Evolutionary conservation across 2,113 vertebrate genomes (phyloP).

Genomic region (Otis tarda): DNA sequence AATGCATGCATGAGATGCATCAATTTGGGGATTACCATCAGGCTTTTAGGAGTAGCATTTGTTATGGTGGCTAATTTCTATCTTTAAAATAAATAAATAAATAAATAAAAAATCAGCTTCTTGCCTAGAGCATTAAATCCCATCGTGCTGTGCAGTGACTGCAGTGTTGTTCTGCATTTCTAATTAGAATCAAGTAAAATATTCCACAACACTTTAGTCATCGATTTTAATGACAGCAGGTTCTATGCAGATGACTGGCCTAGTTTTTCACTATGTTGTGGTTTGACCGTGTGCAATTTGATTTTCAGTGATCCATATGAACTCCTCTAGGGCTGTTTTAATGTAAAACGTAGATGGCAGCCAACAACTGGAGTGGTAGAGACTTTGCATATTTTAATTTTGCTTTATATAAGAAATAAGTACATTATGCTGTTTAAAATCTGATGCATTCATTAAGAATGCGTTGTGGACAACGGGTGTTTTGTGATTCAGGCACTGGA

Average conservation of each 20-base stretch:
- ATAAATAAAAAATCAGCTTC: background rate
- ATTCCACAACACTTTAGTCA: background rate
- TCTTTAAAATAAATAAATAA: background rate
- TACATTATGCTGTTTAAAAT: background rate
- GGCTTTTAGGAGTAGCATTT: background rate
- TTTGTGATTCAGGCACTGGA: background rate
- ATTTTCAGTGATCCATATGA: background rate
- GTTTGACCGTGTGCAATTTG: constrained; percentile 37
- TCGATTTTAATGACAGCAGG: constrained; percentile 38
- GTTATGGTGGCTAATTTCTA: background rate
- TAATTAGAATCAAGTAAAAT: constrained; percentile 25
- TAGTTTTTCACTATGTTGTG: constrained; percentile 49
- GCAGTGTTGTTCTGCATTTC: background rate
- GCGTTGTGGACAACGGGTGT: background rate
- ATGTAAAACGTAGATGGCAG: background rate
- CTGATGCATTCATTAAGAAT: background rate
- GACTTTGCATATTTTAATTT: background rate
- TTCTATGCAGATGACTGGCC: constrained; percentile 48
- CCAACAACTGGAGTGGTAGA: background rate
- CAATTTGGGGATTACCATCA: background rate
- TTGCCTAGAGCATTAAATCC: background rate
- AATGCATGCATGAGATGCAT: background rate
- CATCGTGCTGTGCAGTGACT: background rate
- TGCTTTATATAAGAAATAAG: background rate
- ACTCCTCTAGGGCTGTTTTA: background rate